Conservation (phyloP, 2,797 vertebrate genomes). For the Hipposideros larvatus region DNA sequence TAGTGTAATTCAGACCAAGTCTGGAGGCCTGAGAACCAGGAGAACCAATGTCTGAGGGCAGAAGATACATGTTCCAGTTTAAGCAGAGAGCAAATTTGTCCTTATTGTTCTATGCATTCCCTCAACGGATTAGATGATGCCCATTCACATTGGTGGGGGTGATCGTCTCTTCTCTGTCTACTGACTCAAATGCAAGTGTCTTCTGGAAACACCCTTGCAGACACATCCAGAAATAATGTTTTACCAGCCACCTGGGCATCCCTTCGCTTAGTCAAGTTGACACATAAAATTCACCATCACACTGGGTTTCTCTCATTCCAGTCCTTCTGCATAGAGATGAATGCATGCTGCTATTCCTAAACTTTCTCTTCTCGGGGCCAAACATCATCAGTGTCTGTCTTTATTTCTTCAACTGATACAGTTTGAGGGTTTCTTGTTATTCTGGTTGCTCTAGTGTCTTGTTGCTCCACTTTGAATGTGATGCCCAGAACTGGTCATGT, state of each 20-base stretch:
- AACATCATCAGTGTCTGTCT: background rate
- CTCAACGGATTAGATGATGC: background rate
- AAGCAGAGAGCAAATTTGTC: background rate
- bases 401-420: background rate
- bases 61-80: background rate
- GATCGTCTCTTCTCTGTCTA: background rate
- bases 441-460: background rate
- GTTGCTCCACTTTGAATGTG: background rate
- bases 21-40: background rate
- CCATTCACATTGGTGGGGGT: background rate
- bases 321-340: background rate
- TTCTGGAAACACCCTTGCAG: background rate
- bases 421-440: background rate
- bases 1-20: background rate
- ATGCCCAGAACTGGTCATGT: background rate
- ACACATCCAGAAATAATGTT: background rate
- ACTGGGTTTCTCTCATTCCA: background rate
- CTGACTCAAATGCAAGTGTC: background rate
- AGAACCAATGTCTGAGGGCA: background rate
- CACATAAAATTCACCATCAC: background rate
- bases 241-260: background rate
- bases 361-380: background rate
- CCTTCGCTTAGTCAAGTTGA: background rate
- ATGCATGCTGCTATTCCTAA: background rate
- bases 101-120: background rate